Evolutionary conservation across 1,140 invertebrate species (phyloP).

Genomic region (Nixonia krombeini): DNA sequence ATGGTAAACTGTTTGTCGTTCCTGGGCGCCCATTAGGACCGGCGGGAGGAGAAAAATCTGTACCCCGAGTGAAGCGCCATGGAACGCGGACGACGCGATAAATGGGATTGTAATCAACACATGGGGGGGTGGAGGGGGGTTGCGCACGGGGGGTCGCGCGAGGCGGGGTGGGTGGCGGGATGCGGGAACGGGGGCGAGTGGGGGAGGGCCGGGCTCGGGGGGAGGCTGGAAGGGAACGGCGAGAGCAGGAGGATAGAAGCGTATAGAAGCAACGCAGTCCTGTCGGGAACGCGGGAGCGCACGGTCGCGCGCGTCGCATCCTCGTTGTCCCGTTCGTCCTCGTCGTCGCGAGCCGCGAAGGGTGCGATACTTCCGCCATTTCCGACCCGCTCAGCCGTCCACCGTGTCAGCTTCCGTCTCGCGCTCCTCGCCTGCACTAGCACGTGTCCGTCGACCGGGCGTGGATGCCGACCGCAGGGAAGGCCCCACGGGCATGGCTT

Average conservation of each 20-base stretch:
- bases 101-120: too few species aligned
- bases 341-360: too few species aligned
- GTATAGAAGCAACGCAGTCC: conserved; percentile 66
- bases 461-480: conserved; percentile 10
- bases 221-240: conserved; percentile 20
- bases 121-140: conserved; percentile 16
- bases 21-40: too few species aligned
- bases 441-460: conserved; percentile 6
- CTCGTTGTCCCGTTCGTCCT: too few species aligned
- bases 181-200: conserved; percentile 23
- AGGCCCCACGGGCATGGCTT: conserved; percentile 6
- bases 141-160: conserved; percentile 19
- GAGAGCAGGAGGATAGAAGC: conserved; percentile 45
- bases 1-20: too few species aligned
- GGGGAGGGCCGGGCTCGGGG: conserved; percentile 24
- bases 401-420: too few species aligned
- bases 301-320: conserved; percentile 57
- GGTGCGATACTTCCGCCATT: conserved; percentile 35
- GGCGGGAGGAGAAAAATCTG: too few species aligned
- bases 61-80: too few species aligned
- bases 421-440: conserved; percentile 23
- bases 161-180: conserved; percentile 1
- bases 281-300: conserved; percentile 66
- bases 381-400: too few species aligned
- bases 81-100: too few species aligned